These are phyloP conservation scores for Drosophila busckii DNA, from an alignment of 1,140 invertebrate genomes.

Conservation along the genomic window DNA sequence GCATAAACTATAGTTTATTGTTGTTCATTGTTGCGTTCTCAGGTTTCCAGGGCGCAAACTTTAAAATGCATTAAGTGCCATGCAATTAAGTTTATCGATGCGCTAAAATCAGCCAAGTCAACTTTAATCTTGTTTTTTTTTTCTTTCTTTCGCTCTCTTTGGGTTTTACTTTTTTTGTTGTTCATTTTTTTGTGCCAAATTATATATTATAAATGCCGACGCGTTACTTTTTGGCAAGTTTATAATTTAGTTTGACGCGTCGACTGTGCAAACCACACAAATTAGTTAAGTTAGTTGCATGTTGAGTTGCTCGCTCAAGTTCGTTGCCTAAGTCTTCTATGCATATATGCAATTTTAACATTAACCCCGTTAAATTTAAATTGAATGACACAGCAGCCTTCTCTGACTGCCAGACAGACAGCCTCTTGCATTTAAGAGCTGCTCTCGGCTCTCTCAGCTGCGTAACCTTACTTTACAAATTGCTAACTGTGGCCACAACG, in stretches of 20 bases:
- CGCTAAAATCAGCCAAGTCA: conserved; percentile 60
- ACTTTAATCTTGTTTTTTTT: conserved; percentile 34
- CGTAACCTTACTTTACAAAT: conserved; percentile 30
- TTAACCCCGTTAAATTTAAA: conserved; percentile 42
- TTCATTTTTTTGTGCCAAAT: conserved; percentile 36
- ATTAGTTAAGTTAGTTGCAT: too few species aligned
- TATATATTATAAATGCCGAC: conserved; percentile 70
- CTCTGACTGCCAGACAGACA: neutral
- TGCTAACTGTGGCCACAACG: conserved; percentile 27
- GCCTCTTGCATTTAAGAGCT: too few species aligned
- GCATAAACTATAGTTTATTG: too few species aligned
- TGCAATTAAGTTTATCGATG: conserved; percentile 75
- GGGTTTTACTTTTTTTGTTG: neutral
- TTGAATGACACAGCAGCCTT: conserved; percentile 43
- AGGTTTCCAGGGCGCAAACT: conserved; percentile 57
- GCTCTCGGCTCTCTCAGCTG: too few species aligned
- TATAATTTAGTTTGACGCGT: conserved; percentile 64
- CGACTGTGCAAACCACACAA: too few species aligned
- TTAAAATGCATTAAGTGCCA: conserved; percentile 75
- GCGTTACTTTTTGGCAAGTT: conserved; percentile 49
- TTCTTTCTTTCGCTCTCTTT: conserved; percentile 21
- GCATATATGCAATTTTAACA: conserved; percentile 13
- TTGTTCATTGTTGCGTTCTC: conserved; percentile 44
- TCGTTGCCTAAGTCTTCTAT: conserved; percentile 46
- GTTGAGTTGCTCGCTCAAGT: conserved; percentile 16